Evolutionary conservation across 2,888 invertebrate genomes (phyloP), one percentile per base, ranked within the genome.

Genomic region (Caenorhabditis japonica): DNA sequence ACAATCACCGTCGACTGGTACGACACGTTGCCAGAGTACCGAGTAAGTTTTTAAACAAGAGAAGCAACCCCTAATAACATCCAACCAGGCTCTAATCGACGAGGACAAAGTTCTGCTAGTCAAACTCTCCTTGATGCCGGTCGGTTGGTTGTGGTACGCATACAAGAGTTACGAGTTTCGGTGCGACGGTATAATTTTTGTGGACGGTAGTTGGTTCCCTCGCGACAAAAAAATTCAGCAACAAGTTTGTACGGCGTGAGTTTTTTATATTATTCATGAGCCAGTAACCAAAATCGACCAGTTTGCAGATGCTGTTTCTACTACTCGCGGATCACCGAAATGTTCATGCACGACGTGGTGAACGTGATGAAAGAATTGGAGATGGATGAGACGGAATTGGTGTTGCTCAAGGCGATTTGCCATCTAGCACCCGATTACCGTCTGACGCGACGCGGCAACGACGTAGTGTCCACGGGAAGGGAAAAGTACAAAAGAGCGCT

Each of bases 61-160:
- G 38, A 38, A 15, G 7, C 47, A 33, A 17, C 19, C 12, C 36
- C 12, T 55, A 13, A 30, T 17, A 33, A 21, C 13, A 25, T 21
- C 33, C 15, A 41, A 61, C 4, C 27, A 72, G 64, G 38, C 27
- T 3, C 39, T 71, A 1, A 25, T 21, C 12, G 25, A 17, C n/a
- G 34, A 41, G 0, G 69, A 75, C 36, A 33, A 39, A 17, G 30
- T 46, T 5, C 13, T 60, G 0, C 43, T 59, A 0, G 64, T 70
- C 5, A 69, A 64, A 19, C 12, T 64, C 17, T 55, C 66, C n/a
- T 30, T 75, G 15, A 75, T 75, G 75, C 61, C 75, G 0, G 69
- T 75, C 30, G 75, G 75, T 12, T 75, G 75, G 75, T 41, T 75
- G 0, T 75, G 75, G 75, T 70, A 69, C 34, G 75, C 69, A 3